Conservation (phyloP, 2,888 invertebrate species). For the Sialis fuliginosa region DNA sequence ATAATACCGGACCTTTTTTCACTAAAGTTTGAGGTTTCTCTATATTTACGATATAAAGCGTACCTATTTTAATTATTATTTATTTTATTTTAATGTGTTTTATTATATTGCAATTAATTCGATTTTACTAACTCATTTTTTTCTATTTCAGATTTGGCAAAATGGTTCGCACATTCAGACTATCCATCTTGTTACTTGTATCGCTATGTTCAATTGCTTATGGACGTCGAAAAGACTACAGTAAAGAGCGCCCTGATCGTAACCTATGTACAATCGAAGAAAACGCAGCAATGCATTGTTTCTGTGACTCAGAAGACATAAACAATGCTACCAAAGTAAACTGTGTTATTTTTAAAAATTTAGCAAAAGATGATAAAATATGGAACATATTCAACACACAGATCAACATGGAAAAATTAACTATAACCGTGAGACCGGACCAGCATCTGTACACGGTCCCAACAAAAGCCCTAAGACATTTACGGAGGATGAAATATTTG, state of each 20-base stretch:
- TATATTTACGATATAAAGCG: too few relatives aligned
- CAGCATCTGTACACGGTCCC: slow-evolving; percentile 54
- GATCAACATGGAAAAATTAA: slow-evolving; percentile 47
- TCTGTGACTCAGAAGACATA: slow-evolving; percentile 40
- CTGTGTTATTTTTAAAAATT: slow-evolving; percentile 59
- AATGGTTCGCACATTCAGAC: too few relatives aligned
- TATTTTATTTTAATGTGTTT: too few relatives aligned
- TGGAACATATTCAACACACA: slow-evolving; percentile 63
- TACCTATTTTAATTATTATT: too few relatives aligned
- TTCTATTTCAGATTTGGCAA: too few relatives aligned
- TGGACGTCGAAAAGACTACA: neutral
- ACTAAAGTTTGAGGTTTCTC: too few relatives aligned
- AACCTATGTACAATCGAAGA: slow-evolving; percentile 40
- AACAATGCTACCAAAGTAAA: slow-evolving; percentile 49
- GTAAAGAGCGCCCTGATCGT: slow-evolving; percentile 7
- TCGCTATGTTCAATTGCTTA: too few relatives aligned
- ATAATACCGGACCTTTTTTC: too few relatives aligned
- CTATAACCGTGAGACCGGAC: slow-evolving; percentile 51
- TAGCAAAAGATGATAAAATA: slow-evolving; percentile 47
- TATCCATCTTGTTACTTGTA: too few relatives aligned
- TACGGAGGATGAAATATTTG: slow-evolving; percentile 46
- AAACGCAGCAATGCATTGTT: slow-evolving; percentile 43
- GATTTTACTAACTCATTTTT: too few relatives aligned
- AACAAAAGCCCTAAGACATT: slow-evolving; percentile 44
- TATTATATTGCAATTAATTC: too few relatives aligned